A percentile compares a stretch with the other conserved stretches of the same genome.
These are phyloP conservation scores for Elegia similella DNA, from an alignment of 2,888 invertebrate species.

Conservation along the genomic window DNA sequence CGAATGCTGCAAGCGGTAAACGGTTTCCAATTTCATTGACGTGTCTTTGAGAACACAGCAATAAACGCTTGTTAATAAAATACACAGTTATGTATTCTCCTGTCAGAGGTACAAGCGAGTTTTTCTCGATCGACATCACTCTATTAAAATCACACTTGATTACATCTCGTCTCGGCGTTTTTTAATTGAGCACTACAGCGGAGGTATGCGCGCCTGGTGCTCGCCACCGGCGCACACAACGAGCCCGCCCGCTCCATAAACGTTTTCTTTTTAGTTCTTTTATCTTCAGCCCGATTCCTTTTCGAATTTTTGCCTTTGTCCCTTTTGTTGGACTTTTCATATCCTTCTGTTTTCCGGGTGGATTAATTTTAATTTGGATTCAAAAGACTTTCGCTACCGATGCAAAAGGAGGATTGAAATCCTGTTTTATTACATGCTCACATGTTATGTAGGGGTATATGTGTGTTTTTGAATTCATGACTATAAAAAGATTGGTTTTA, in stretches of 20 bases:
- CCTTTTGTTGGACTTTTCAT: constrained; percentile 69
- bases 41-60: background rate
- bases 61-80: constrained; percentile 29
- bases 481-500: background rate
- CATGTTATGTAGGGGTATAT: background rate
- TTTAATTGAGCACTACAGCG: constrained; percentile 66
- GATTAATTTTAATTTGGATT: constrained; percentile 72
- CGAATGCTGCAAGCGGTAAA: constrained; percentile 7
- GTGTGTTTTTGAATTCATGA: background rate
- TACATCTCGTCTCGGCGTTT: constrained; percentile 54
- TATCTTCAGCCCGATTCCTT: constrained; percentile 55
- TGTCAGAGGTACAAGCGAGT: constrained; percentile 8
- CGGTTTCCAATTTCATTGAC: constrained; percentile 12
- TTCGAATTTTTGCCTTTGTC: constrained; percentile 61
- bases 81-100: constrained; percentile 43
- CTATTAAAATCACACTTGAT: constrained; percentile 75
- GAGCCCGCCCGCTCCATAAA: constrained; percentile 41
- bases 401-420: background rate
- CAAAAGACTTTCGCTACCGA: constrained; percentile 42
- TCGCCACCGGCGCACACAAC: constrained; percentile 38
- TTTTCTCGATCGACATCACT: constrained; percentile 53
- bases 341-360: constrained; percentile 71
- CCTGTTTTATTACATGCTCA: background rate
- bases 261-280: constrained; percentile 51
- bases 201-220: constrained; percentile 66